A percentile compares a stretch with the other conserved stretches of the same genome.
Conservation (phyloP, 2,113 vertebrate species). For the Lipotes vexillifer region DNA sequence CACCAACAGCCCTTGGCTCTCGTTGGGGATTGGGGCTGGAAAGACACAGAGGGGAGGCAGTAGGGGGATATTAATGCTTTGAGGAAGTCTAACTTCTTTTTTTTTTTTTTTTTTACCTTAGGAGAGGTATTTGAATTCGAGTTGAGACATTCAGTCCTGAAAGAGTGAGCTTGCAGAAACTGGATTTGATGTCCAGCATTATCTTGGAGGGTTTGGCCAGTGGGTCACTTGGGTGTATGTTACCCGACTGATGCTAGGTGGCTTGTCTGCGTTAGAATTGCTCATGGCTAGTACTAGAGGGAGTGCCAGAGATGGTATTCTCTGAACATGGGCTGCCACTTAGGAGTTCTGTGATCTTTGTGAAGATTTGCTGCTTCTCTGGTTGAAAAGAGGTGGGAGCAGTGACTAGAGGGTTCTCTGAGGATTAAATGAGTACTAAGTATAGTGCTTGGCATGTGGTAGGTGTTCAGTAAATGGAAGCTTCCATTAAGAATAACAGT, state of each 20-base stretch:
- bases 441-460: neutral
- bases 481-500: neutral
- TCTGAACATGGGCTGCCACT: neutral
- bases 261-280: neutral
- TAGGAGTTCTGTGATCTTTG: neutral
- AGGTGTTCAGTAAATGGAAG: neutral
- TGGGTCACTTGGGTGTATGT: neutral
- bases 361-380: neutral
- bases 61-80: neutral
- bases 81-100: neutral
- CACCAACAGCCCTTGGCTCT: neutral
- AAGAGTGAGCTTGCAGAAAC: neutral
- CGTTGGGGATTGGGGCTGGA: neutral
- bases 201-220: neutral
- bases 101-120: neutral
- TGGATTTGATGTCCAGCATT: neutral
- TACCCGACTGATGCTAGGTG: accelerated
- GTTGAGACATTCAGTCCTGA: neutral
- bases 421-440: neutral
- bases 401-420: neutral
- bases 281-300: neutral
- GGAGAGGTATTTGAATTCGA: neutral
- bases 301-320: neutral
- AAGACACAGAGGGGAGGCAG: neutral
- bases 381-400: neutral